Base-by-base conservation (phyloP, 2,888 invertebrate species). In the Plutella xylostella region DNA sequence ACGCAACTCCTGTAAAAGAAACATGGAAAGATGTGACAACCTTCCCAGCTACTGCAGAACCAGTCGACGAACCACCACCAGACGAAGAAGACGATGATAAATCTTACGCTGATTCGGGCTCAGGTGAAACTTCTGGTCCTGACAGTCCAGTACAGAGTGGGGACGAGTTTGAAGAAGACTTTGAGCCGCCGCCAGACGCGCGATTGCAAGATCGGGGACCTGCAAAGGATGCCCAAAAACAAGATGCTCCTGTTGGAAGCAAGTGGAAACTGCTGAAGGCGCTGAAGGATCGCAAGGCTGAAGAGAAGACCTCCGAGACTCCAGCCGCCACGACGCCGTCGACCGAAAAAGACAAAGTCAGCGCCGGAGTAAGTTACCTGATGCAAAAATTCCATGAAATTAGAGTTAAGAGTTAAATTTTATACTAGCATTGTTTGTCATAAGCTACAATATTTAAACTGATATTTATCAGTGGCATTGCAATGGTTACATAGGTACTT, bases 251-350 rank as follows among this genome's bases (percentile, higher is more conserved):
- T 11, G 86, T 90, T 43, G 91, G 93, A 7, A 94, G 94, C 63
- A 94, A 94, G 69, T 96, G 96, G 96, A 95, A 95, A 68, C 85
- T 96, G 37, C 74, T 96, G 2, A 96, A 95, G 73, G 94, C 95
- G 1, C 72, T 96, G 21, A 95, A 95, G 66, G 95, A 96, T 60
- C 87, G 92, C 49, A 95, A 96, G 77, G 93, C 94, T 3, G 95
- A 95, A 70, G 94, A 95, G 60, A 92, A 90, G 68, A 90, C 90
- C 58, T 87, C 88, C 49, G 91, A 89, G 47, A 89, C 90, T 51
- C 86, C 87, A 42, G 86, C 85, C 47, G 87, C 85, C 45, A 88
- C 88, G 48, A 87, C 88, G 42, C 87, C 88, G 37, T 83, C 84
- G 35, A 78, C 85, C 6, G 85, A 85, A 47, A 87, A 87, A 57